Evolutionary conservation across 2,888 invertebrate genomes (phyloP).

Genomic region (Drosophila formosana): DNA sequence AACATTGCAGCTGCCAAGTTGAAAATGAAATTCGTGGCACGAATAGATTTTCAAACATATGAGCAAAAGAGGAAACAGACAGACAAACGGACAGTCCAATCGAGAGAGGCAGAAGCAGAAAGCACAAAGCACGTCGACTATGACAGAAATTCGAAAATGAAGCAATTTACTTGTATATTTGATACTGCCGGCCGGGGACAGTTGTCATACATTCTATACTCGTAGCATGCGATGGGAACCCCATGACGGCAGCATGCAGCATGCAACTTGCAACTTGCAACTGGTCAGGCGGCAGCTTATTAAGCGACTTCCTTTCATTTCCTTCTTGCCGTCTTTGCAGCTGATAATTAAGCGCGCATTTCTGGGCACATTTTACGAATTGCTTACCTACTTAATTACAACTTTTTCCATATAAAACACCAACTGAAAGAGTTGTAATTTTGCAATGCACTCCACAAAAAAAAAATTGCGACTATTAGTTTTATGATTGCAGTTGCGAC

Average conservation of each 20-base stretch:
- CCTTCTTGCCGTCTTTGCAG: neutral
- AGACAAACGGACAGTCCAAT: slow-evolving; percentile 8
- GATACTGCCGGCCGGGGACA: slow-evolving; percentile 66
- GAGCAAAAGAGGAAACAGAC: slow-evolving; percentile 55
- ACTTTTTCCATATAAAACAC: slow-evolving; percentile 2
- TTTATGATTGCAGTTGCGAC: neutral
- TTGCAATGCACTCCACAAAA: slow-evolving; percentile 10
- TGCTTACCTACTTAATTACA: slow-evolving; percentile 49
- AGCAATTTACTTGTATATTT: slow-evolving; percentile 79
- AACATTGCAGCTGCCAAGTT: slow-evolving; percentile 75
- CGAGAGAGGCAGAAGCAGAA: slow-evolving; percentile 10
- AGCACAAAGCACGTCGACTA: slow-evolving; percentile 65
- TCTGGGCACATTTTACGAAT: slow-evolving; percentile 50
- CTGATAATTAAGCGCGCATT: slow-evolving; percentile 52
- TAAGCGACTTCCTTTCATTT: slow-evolving; percentile 26
- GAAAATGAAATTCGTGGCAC: slow-evolving; percentile 80
- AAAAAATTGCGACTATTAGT: slow-evolving; percentile 26
- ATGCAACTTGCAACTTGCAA: slow-evolving; percentile 37
- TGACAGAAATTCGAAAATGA: slow-evolving; percentile 81
- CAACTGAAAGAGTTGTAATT: slow-evolving; percentile 35
- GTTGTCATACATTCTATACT: slow-evolving; percentile 54
- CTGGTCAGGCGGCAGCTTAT: slow-evolving; percentile 45
- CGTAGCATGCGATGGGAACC: slow-evolving; percentile 27
- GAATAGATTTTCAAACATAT: slow-evolving; percentile 74
- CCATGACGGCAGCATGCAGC: slow-evolving; percentile 14